These are phyloP conservation scores for Pocillopora damicornis DNA, from an alignment of 64 coral and sea anemone genomes.

Conservation along the genomic window DNA sequence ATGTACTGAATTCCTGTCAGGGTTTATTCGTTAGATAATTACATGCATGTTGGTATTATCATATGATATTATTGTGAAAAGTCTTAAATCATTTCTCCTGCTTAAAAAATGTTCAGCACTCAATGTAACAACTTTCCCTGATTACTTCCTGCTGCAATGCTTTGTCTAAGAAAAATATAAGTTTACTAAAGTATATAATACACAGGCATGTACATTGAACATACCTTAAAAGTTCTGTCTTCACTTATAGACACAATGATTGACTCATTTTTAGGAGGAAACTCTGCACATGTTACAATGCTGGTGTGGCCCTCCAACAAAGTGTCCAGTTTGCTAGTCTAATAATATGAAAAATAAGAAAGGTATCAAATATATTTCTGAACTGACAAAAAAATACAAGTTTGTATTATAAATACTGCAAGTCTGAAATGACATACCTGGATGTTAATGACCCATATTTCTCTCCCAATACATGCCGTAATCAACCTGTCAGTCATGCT, in stretches of 20 bases:
- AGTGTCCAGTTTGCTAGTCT: conserved; percentile 83
- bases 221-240: conserved; percentile 94
- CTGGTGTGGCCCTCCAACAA: conserved; percentile 79
- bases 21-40: too few species aligned
- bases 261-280: conserved; percentile 65
- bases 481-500: conserved; percentile 71
- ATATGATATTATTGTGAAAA: neutral
- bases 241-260: conserved; percentile 77
- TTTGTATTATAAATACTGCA: too few species aligned
- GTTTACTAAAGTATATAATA: too few species aligned
- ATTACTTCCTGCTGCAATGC: too few species aligned
- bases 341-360: neutral
- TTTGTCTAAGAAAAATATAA: too few species aligned
- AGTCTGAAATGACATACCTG: conserved; percentile 48
- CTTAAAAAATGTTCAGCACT: too few species aligned
- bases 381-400: neutral
- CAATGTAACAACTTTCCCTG: too few species aligned
- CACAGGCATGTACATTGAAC: neutral
- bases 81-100: neutral
- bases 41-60: neutral
- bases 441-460: conserved; percentile 90
- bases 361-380: too few species aligned
- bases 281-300: conserved; percentile 68
- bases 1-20: too few species aligned
- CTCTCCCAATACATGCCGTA: conserved; percentile 73